Evolutionary conservation across 2,888 invertebrate genomes (phyloP), one percentile per base, ranked within the genome.

Genomic region (Timandra comae): DNA sequence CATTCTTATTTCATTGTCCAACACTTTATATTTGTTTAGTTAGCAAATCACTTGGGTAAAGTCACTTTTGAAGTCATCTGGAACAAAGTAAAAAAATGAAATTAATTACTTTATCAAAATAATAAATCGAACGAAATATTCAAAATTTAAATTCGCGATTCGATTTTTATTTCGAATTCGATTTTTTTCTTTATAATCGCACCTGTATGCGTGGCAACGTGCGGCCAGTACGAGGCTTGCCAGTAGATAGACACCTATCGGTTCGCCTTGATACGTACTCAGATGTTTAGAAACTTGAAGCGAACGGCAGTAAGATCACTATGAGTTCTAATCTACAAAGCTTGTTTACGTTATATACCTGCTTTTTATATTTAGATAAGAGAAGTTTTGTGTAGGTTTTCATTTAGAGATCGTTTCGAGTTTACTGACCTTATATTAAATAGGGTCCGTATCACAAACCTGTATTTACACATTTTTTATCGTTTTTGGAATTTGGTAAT

Each of bases 1-100:
- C 65, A 79, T 78, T 81, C 82, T 84, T 84, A 82, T 82, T 77
- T 76, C 82, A 73, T 65, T 70, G 57, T 71, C 70, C n/a, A 69
- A 59, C 52, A 51, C 52, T 55, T 51, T 52, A 49, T 58, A 58
- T n/a, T n/a, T n/a, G n/a, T n/a, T n/a, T n/a, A n/a, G n/a, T n/a
- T n/a, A 62, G 63, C 53, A 60, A 67, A 70, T 67, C 74, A 77
- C 68, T 72, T 57, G 65, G 58, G 56, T 68, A 66, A 66, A 70
- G 46, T 69, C 68, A 70, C 71, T 68, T 69, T 73, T 68, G 65
- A 60, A 56, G 63, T 64, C 82, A 84, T 81, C 85, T 85, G 84
- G 61, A 84, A 85, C 80, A 82, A 84, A 70, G 69, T 61, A 68
- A 62, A 70, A 58, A 35, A 50, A 45, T 6, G 10, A 1, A n/a